Percentiles rank a stretch among this genome's conserved stretches.
phyloP scores from a whole-genome alignment of 2,113 vertebrate genomes.

The Phrynosoma blainvillii region DNA sequence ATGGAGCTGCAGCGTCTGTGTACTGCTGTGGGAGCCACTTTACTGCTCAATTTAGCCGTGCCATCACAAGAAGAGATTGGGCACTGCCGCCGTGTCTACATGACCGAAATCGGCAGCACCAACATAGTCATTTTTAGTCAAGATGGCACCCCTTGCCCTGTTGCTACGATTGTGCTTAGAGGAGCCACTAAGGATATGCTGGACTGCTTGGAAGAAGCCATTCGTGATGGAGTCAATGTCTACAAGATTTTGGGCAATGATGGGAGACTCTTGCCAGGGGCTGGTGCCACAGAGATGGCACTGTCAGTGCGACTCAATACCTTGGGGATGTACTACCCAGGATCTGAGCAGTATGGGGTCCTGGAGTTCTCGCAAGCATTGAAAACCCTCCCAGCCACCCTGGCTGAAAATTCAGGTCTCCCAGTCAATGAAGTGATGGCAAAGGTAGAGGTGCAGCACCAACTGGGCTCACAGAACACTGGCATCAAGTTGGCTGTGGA shows the following conservation, averaged over 20 bases:
- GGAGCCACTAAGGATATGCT: slow-evolving; percentile 23
- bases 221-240: slow-evolving; percentile 38
- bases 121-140: slow-evolving; percentile 31
- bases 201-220: slow-evolving; percentile 23
- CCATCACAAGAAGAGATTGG: background rate
- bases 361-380: slow-evolving; percentile 48
- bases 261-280: slow-evolving; percentile 48
- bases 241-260: slow-evolving; percentile 37
- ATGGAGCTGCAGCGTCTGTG: slow-evolving; percentile 15
- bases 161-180: slow-evolving; percentile 31
- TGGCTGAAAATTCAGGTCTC: slow-evolving; percentile 19
- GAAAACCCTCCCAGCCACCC: slow-evolving; percentile 7
- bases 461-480: background rate
- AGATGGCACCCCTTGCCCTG: background rate
- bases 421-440: slow-evolving; percentile 3
- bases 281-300: slow-evolving; percentile 35
- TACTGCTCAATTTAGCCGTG: background rate
- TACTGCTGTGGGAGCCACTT: background rate
- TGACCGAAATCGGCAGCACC: slow-evolving; percentile 28
- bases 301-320: slow-evolving; percentile 38
- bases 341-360: slow-evolving; percentile 51
- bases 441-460: background rate
- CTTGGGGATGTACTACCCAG: background rate
- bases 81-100: slow-evolving; percentile 15
- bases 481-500: background rate